Conservation (phyloP, 2,113 vertebrate genomes). For the Amblyopsis rosae region DNA sequence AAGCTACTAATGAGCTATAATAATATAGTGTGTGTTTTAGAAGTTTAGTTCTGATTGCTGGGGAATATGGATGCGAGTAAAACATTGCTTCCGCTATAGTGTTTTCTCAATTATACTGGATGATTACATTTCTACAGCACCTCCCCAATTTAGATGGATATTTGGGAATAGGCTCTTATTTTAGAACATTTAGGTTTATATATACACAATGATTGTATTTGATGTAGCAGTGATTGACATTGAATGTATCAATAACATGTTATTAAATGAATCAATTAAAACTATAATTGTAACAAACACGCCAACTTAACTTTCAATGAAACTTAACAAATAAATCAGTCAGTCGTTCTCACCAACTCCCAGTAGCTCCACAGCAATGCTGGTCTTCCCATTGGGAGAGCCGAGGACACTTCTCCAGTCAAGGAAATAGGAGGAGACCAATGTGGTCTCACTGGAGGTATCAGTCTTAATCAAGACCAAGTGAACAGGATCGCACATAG, state of each 20-base stretch:
- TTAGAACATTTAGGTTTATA: neutral
- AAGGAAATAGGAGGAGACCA: constrained; percentile 92
- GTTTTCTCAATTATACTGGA: no score
- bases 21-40: no score
- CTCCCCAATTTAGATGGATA: no score
- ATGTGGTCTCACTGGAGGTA: constrained; percentile 84
- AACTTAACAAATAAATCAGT: neutral
- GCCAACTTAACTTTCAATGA: neutral
- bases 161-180: no score
- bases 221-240: neutral
- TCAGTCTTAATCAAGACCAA: constrained; percentile 93
- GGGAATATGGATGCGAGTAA: no score
- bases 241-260: no score
- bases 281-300: neutral
- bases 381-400: constrained; percentile 81
- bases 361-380: constrained; percentile 87
- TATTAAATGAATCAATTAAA: neutral
- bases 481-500: constrained; percentile 92
- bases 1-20: neutral
- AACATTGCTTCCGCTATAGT: no score
- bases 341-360: constrained; percentile 86
- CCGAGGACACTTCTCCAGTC: constrained; percentile 92
- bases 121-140: no score
- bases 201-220: neutral
- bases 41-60: no score